phyloP scores from a whole-genome alignment of 2,797 vertebrate genomes.

The Rhinella marina region DNA sequence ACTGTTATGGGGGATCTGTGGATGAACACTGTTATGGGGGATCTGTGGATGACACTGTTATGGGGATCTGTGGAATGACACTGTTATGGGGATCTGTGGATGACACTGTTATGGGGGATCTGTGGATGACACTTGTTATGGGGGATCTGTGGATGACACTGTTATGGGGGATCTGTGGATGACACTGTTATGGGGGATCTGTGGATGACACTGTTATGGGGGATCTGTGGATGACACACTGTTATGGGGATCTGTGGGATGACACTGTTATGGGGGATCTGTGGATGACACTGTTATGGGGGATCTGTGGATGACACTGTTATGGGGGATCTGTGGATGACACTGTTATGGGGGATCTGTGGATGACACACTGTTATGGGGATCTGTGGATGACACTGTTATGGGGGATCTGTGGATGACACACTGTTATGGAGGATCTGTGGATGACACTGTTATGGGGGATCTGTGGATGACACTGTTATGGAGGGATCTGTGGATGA shows the following conservation, averaged over 20 bases:
- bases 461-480: not conserved
- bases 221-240: not conserved
- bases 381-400: too few relatives aligned
- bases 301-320: not conserved
- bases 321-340: too few relatives aligned
- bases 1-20: too few relatives aligned
- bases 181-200: not conserved
- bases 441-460: not conserved
- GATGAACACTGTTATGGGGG: too few relatives aligned
- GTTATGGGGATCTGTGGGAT: not conserved
- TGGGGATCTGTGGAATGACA: too few relatives aligned
- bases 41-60: too few relatives aligned
- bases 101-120: too few relatives aligned
- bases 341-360: not conserved
- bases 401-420: not conserved
- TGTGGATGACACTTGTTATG: too few relatives aligned
- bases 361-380: too few relatives aligned
- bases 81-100: too few relatives aligned
- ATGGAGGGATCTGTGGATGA: not conserved
- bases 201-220: not conserved
- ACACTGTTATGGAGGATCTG: not conserved
- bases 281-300: not conserved
- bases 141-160: not conserved
- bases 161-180: not conserved
- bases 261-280: not conserved